phyloP scores from a whole-genome alignment of 2,888 invertebrate species.

The Drosophila acutilabella region DNA sequence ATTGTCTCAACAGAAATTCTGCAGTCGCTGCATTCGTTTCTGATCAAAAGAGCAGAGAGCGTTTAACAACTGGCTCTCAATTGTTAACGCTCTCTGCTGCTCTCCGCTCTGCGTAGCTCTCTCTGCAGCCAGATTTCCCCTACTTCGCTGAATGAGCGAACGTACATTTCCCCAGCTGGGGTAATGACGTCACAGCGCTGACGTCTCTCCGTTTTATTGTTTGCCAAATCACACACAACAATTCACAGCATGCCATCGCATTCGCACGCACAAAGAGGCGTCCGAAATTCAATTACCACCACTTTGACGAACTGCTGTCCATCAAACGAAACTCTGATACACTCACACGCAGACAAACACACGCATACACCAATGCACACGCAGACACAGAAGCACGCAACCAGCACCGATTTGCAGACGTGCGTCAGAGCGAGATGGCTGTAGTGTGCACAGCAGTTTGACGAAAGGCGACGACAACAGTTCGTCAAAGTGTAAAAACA shows the following conservation, averaged over 20 bases:
- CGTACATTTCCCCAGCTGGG: conserved; percentile 62
- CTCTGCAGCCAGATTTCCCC: conserved; percentile 68
- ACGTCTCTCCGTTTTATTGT: conserved; percentile 57
- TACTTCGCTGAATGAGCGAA: conserved; percentile 65
- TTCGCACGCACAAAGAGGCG: conserved; percentile 46
- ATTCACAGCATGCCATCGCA: conserved; percentile 50
- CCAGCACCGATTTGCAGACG: conserved; percentile 46
- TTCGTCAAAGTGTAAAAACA: conserved; percentile 69
- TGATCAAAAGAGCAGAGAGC: conserved; percentile 38
- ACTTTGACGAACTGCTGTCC: conserved; percentile 84
- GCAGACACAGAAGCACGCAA: not conserved
- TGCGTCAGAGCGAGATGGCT: conserved; percentile 58
- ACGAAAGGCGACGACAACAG: conserved; percentile 80
- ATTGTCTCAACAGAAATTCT: not conserved
- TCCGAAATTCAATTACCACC: conserved; percentile 79
- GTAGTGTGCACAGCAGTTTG: conserved; percentile 56
- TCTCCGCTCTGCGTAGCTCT: conserved; percentile 2
- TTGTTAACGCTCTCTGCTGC: conserved; percentile 1
- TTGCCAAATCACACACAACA: conserved; percentile 55
- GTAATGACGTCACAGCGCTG: conserved; percentile 66
- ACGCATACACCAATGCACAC: not conserved
- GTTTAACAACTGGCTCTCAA: not conserved
- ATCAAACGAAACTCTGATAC: conserved; percentile 60
- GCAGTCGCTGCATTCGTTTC: conserved; percentile 39
- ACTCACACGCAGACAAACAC: not conserved